Base-by-base conservation (phyloP, 2,797 vertebrate species). In the Phoeniculus purpureus region DNA sequence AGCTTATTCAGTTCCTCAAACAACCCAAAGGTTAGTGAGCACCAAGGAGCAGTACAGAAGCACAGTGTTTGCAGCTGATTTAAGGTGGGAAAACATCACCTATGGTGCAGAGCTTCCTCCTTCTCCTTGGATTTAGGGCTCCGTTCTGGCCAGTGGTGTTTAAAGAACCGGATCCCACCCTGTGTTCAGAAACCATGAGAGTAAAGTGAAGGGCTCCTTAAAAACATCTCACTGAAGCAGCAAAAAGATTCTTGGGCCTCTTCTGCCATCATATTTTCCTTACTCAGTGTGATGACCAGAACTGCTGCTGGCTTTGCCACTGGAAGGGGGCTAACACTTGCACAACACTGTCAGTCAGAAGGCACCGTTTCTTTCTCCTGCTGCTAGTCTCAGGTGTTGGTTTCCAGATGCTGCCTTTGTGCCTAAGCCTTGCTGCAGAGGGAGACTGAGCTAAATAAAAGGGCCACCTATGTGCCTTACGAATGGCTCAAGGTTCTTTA, bases 351-450 rank as follows among this genome's bases (percentile, higher is more conserved):
- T 86, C 86, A 67, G 90, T 85, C 78, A 79, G 56, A 77, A 92
- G 71, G n/a, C 80, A 43, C 87, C 83, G 61, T 90, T 92, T 93
- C 75, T 94, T 92, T 54, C 31, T 89, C 61, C 84, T 65, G 55
- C 86, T 92, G 81, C 72, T 80, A 58, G 58, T 84, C 50, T 61
- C 54, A 64, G 60, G 72, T 87, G 71, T 87, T 80, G 88, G 77
- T 90, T 94, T 77, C 72, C 84, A 85, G 43, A 72, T 90, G 81
- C 81, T 87, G 84, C 78, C 51, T 94, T 85, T 94, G 59, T 61
- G 51, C 68, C 47, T 32, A 64, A 91, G 51, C 61, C 71, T 67
- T 22, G 43, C 47, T 80, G 65, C 65, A 34, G 72, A 45, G n/a
- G 51, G 78, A 90, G 75, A 43, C 77, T 72, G 37, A 77, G 51